A percentile compares a stretch with the other conserved stretches of the same genome.
phyloP scores from a whole-genome alignment of 2,888 invertebrate genomes.

The Lasioglossum lativentre region DNA sequence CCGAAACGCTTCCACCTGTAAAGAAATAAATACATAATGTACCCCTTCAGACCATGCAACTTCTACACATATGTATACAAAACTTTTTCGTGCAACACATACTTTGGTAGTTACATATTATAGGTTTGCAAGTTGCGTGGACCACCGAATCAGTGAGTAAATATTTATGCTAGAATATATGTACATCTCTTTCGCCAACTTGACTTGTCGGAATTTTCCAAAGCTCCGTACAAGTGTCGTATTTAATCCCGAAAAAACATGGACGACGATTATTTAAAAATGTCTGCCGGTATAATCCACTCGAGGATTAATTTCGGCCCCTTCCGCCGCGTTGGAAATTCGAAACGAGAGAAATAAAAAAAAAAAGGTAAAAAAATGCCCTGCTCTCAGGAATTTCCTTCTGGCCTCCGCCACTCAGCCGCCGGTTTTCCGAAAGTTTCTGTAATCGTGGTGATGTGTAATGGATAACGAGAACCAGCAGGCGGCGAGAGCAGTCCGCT shows the following conservation, averaged over 20 bases:
- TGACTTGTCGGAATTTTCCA: neutral
- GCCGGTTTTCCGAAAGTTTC: constrained; percentile 39
- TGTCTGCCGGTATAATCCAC: neutral
- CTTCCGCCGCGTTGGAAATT: too few relatives aligned
- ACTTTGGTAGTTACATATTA: too few relatives aligned
- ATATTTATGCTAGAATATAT: too few relatives aligned
- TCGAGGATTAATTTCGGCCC: neutral
- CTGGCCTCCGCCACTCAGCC: neutral
- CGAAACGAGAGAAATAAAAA: neutral
- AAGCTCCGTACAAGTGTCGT: neutral
- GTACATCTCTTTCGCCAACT: too few relatives aligned
- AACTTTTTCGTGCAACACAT: too few relatives aligned
- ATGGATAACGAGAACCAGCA: constrained; percentile 63
- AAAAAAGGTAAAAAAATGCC: neutral
- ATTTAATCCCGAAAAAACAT: neutral
- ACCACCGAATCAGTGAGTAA: too few relatives aligned
- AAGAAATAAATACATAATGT: too few relatives aligned
- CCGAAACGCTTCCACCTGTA: too few relatives aligned
- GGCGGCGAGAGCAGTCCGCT: constrained; percentile 45
- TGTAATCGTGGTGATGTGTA: constrained; percentile 57
- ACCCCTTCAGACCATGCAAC: too few relatives aligned
- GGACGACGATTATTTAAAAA: neutral
- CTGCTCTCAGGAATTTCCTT: constrained; percentile 40
- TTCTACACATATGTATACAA: too few relatives aligned
- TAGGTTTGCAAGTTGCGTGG: too few relatives aligned